Evolutionary conservation across 2,888 invertebrate genomes (phyloP).

Genomic region (Athalia rosae): DNA sequence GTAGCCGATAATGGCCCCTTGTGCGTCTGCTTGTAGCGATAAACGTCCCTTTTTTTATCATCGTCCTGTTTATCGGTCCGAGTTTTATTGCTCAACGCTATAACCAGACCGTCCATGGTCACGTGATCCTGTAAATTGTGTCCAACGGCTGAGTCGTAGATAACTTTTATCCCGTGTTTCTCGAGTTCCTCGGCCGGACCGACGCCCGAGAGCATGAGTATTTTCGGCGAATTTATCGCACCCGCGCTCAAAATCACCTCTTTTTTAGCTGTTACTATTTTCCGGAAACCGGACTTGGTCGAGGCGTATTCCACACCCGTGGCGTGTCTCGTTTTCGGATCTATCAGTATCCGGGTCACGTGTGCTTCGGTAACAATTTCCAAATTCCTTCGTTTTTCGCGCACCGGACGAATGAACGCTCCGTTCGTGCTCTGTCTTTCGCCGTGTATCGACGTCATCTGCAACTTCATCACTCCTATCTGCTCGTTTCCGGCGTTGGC

Average conservation of each 20-base stretch:
- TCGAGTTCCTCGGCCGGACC: constrained; percentile 72
- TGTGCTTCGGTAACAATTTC: constrained; percentile 73
- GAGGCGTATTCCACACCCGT: constrained; percentile 71
- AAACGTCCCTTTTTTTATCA: constrained; percentile 65
- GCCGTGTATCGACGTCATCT: constrained; percentile 79
- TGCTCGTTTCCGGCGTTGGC: constrained; percentile 76
- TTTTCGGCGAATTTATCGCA: constrained; percentile 74
- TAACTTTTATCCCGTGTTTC: constrained; percentile 68
- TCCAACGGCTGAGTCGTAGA: constrained; percentile 74
- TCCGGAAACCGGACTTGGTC: constrained; percentile 63
- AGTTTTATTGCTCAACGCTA: constrained; percentile 63
- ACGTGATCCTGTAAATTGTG: constrained; percentile 76
- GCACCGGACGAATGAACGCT: constrained; percentile 82
- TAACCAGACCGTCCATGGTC: constrained; percentile 69
- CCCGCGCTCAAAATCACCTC: constrained; percentile 76
- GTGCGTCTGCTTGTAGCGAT: constrained; percentile 75
- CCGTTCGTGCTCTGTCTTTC: constrained; percentile 78
- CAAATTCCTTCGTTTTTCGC: constrained; percentile 73
- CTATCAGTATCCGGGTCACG: constrained; percentile 75
- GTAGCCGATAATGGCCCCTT: constrained; percentile 75
- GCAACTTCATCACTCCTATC: constrained; percentile 79
- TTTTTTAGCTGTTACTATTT: constrained; percentile 70
- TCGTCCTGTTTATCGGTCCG: constrained; percentile 63
- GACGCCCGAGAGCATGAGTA: constrained; percentile 76
- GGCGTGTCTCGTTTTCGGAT: constrained; percentile 71